These are phyloP conservation scores for Bombyx mori DNA, from an alignment of 1,140 invertebrate genomes.

Conservation along the genomic window DNA sequence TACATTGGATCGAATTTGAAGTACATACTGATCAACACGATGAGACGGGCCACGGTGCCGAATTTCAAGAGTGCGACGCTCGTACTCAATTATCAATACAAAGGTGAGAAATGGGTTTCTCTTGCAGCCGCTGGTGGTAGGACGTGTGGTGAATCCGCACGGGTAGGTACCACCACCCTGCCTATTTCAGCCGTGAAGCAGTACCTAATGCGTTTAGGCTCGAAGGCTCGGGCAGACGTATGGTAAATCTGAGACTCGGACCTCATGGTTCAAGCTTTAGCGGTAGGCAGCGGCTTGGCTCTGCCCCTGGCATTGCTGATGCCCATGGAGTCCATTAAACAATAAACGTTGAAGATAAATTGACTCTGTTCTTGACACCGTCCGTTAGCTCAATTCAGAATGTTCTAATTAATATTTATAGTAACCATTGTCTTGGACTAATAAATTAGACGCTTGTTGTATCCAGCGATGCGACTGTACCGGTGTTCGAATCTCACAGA, in stretches of 20 bases:
- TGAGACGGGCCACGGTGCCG: conserved; percentile 73
- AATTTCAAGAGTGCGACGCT: conserved; percentile 75
- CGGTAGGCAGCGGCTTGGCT: neutral
- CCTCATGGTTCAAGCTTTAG: too few species aligned
- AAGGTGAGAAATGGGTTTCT: conserved; percentile 68
- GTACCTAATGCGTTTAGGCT: too few species aligned
- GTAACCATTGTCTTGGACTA: too few species aligned
- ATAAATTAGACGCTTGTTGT: too few species aligned
- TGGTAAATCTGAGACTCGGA: too few species aligned
- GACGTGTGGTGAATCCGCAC: too few species aligned
- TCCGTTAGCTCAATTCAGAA: neutral
- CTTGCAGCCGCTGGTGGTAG: neutral
- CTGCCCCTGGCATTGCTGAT: neutral
- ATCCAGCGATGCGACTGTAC: too few species aligned
- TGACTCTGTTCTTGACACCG: neutral
- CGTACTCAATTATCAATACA: conserved; percentile 73
- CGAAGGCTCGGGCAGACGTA: too few species aligned
- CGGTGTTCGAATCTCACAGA: too few species aligned
- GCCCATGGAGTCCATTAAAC: too few species aligned
- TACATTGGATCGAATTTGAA: conserved; percentile 77
- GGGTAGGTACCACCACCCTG: too few species aligned
- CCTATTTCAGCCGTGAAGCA: too few species aligned
- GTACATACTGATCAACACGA: conserved; percentile 79
- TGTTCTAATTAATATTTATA: neutral
- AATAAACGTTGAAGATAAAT: neutral